Conservation (phyloP, 2,888 invertebrate genomes). For the Villa cingulata region DNA sequence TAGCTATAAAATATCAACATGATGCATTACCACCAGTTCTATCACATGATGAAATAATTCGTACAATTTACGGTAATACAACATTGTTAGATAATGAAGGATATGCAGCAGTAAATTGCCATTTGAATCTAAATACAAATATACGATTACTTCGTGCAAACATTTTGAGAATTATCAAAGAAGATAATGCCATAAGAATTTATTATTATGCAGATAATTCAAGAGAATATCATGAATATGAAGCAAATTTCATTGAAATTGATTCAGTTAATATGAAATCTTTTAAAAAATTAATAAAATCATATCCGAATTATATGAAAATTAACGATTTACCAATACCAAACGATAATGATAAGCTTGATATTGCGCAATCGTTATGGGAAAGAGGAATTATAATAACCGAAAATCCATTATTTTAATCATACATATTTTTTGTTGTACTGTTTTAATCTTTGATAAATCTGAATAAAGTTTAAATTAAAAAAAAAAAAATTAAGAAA, state of each 20-base stretch:
- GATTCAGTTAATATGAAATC: slow-evolving; percentile 51
- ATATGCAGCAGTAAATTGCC: slow-evolving; percentile 22
- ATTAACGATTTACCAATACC: slow-evolving; percentile 58
- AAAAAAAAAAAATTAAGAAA: too few species aligned
- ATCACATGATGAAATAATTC: slow-evolving; percentile 47
- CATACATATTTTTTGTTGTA: too few species aligned
- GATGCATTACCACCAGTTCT: slow-evolving; percentile 78
- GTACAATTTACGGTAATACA: slow-evolving; percentile 59
- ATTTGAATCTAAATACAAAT: slow-evolving; percentile 39
- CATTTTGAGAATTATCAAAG: slow-evolving; percentile 47
- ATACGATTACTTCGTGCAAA: slow-evolving; percentile 46
- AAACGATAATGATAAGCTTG: slow-evolving; percentile 49
- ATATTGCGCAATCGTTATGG: slow-evolving; percentile 61
- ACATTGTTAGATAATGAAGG: slow-evolving; percentile 52
- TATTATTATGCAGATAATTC: slow-evolving; percentile 81
- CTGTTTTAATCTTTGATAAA: too few species aligned
- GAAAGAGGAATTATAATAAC: slow-evolving; percentile 69
- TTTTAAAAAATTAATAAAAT: slow-evolving; percentile 52
- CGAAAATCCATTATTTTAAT: slow-evolving; percentile 24
- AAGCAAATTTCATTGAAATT: slow-evolving; percentile 63
- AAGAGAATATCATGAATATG: slow-evolving; percentile 69
- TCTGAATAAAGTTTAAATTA: too few species aligned
- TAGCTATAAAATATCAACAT: slow-evolving; percentile 71
- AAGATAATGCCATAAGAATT: slow-evolving; percentile 47
- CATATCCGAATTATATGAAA: slow-evolving; percentile 63